These are phyloP conservation scores for Palythoa grandiflora DNA, from an alignment of 92 coral and sea anemone genomes.

Conservation along the genomic window DNA sequence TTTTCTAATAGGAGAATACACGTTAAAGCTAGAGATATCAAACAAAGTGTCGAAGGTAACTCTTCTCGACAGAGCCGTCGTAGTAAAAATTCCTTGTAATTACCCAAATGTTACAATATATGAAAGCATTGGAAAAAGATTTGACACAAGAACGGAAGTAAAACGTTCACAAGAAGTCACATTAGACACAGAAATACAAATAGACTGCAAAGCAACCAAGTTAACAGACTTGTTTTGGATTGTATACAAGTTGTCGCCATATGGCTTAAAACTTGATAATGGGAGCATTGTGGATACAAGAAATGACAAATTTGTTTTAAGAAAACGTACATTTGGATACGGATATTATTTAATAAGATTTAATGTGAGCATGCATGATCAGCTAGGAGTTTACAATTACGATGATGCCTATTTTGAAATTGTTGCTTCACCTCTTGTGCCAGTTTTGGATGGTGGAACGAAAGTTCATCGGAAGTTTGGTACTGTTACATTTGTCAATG, in stretches of 20 bases:
- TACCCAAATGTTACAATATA: constrained; percentile 68
- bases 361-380: constrained; percentile 72
- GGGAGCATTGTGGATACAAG: constrained; percentile 31
- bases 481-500: constrained; percentile 44
- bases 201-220: constrained; percentile 72
- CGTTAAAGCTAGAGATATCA: constrained; percentile 61
- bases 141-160: constrained; percentile 46
- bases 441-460: constrained; percentile 60
- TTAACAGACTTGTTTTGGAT: constrained; percentile 62
- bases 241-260: constrained; percentile 23
- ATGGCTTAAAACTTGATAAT: not conserved
- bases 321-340: constrained; percentile 50
- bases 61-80: constrained; percentile 44
- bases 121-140: constrained; percentile 41
- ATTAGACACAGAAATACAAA: constrained; percentile 42
- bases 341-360: constrained; percentile 67
- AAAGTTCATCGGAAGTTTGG: constrained; percentile 45
- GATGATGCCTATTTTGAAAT: constrained; percentile 67
- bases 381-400: constrained; percentile 56
- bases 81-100: constrained; percentile 72
- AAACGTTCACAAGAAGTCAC: constrained; percentile 38
- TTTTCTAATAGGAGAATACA: constrained; percentile 52
- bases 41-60: constrained; percentile 59
- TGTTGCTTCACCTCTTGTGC: constrained; percentile 55
- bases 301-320: constrained; percentile 33